Percentiles rank a stretch among this genome's conserved stretches.
Evolutionary conservation across 2,113 vertebrate genomes (phyloP).

Genomic region (Rhynchomys soricoides): DNA sequence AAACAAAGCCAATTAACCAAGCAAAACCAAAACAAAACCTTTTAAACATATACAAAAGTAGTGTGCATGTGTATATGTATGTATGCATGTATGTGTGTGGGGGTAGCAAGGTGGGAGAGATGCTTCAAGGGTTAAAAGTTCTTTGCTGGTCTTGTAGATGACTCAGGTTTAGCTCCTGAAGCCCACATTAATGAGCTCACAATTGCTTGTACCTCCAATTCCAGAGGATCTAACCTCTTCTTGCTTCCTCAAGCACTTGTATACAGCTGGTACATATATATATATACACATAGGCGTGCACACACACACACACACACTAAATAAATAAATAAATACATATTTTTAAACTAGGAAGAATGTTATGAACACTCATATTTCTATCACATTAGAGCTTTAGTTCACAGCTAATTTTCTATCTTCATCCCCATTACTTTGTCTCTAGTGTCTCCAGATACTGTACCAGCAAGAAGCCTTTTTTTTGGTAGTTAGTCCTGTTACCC

Average conservation of each 20-base stretch:
- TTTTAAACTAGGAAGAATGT: slow-evolving; percentile 1
- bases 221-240: background rate
- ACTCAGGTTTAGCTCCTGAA: background rate
- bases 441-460: slow-evolving; percentile 26
- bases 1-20: background rate
- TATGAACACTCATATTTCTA: background rate
- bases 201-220: background rate
- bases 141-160: background rate
- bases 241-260: background rate
- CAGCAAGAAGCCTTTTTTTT: slow-evolving; percentile 34
- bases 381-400: slow-evolving; percentile 30
- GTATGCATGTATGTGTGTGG: too few species aligned
- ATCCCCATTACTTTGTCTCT: background rate
- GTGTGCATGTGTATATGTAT: background rate
- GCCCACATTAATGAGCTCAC: background rate
- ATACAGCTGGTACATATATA: background rate
- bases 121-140: background rate
- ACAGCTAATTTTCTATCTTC: background rate
- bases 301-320: background rate
- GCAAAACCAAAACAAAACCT: background rate
- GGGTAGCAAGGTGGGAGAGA: background rate
- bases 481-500: background rate
- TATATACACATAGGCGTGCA: background rate
- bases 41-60: background rate
- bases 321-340: background rate